These are phyloP conservation scores for Ferdinandea cuprea DNA, from an alignment of 2,888 invertebrate species.

Conservation along the genomic window DNA sequence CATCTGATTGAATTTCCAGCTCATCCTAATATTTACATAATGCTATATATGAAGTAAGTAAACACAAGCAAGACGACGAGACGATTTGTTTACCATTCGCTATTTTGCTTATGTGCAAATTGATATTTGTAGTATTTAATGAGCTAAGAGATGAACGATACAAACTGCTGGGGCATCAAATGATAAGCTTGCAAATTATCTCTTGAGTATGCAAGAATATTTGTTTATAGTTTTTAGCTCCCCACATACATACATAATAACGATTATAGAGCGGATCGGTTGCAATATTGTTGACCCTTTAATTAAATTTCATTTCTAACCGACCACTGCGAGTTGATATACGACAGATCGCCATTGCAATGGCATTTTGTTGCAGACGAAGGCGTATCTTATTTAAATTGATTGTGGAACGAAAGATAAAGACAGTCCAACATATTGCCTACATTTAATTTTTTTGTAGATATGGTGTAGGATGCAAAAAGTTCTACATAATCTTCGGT, in stretches of 20 bases:
- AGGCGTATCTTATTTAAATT: no score
- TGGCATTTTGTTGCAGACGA: no score
- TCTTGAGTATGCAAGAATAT: not conserved
- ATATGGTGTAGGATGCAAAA: no score
- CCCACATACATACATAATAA: no score
- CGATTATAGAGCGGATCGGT: not conserved
- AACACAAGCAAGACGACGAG: not conserved
- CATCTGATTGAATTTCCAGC: no score
- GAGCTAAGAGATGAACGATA: no score
- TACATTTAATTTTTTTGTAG: no score
- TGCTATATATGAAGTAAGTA: not conserved
- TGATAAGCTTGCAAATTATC: not conserved
- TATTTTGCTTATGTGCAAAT: slow-evolving; percentile 1
- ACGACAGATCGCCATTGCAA: not conserved
- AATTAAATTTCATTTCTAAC: slow-evolving; percentile 8
- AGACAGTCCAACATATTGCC: not conserved
- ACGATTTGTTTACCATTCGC: slow-evolving; percentile 4
- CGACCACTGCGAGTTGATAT: not conserved
- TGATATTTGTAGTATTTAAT: not conserved
- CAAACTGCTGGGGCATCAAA: not conserved
- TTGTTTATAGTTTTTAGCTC: not conserved
- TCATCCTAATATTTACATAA: slow-evolving; percentile 7
- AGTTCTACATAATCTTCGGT: no score
- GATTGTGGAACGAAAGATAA: no score
- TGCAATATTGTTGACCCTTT: slow-evolving; percentile 11